Evolutionary conservation across 1,140 invertebrate species (phyloP).

Genomic region (Bombus balteatus): DNA sequence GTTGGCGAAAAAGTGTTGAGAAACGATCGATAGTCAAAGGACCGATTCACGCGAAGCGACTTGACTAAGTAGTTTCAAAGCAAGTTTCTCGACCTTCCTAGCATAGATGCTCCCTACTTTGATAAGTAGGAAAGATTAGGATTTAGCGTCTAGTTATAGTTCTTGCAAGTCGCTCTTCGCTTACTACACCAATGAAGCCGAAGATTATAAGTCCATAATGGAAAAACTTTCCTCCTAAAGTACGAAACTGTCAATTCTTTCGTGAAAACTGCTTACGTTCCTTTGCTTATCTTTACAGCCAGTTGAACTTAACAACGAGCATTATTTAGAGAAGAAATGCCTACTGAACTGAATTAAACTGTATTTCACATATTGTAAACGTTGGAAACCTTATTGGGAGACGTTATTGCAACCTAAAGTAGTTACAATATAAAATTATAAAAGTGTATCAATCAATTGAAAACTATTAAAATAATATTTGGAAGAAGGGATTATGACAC

Average conservation of each 20-base stretch:
- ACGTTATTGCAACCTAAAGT: not conserved
- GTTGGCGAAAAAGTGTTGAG: too few species aligned
- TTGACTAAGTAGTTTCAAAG: not conserved
- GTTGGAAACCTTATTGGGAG: not conserved
- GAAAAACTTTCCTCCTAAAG: constrained; percentile 35
- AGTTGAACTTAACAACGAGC: not conserved
- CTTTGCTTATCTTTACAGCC: not conserved
- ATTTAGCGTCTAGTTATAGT: constrained; percentile 7
- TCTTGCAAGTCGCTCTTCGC: not conserved
- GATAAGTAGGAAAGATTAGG: constrained; percentile 20
- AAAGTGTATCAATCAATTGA: too few species aligned
- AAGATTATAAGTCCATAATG: constrained; percentile 35
- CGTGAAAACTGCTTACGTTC: not conserved
- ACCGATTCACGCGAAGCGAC: not conserved
- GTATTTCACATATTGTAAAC: not conserved
- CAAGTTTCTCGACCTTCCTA: constrained; percentile 1
- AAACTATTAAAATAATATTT: too few species aligned
- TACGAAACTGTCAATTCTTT: not conserved
- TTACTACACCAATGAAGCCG: not conserved
- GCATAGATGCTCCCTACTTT: not conserved
- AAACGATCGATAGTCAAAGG: not conserved
- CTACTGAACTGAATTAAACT: not conserved
- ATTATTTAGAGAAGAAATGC: not conserved
- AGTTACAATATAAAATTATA: too few species aligned
- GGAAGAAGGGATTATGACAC: too few species aligned